Evolutionary conservation across 2,113 vertebrate species (phyloP).

Genomic region (Benitochromis conjunctus): DNA sequence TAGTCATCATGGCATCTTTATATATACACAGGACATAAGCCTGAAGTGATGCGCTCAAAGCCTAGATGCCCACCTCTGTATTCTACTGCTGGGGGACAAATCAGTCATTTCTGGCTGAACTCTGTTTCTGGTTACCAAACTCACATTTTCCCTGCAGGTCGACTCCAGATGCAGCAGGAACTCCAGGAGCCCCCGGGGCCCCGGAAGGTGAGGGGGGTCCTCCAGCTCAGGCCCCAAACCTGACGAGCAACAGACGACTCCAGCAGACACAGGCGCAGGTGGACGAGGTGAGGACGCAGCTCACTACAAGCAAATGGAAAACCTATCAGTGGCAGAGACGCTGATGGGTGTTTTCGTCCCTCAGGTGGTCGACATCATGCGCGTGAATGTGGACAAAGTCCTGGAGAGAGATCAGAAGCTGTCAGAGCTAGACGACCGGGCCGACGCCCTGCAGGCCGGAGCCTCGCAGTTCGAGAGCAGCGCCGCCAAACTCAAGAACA

Average conservation of each 20-base stretch:
- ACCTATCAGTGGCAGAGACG: fast-evolving
- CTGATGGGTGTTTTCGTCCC: not conserved
- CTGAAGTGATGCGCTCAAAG: fast-evolving
- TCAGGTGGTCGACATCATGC: slow-evolving; percentile 93
- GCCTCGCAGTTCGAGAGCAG: slow-evolving; percentile 86
- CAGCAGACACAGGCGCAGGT: slow-evolving; percentile 82
- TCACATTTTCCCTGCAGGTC: slow-evolving; percentile 46
- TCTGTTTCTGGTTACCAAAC: not conserved
- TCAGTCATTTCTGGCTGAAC: not conserved
- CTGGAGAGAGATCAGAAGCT: slow-evolving; percentile 85
- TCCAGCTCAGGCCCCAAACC: slow-evolving; percentile 64
- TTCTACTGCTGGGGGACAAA: not conserved
- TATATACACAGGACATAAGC: not conserved
- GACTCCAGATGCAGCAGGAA: slow-evolving; percentile 49
- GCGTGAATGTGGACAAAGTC: slow-evolving; percentile 90
- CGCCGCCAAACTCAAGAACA: slow-evolving; percentile 89
- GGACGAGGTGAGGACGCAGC: slow-evolving; percentile 77
- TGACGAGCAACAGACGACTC: slow-evolving; percentile 73
- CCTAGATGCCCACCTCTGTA: fast-evolving
- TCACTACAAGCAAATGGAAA: not conserved
- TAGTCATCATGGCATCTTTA: not conserved
- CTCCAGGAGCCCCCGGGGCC: slow-evolving; percentile 69
- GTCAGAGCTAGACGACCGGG: slow-evolving; percentile 83
- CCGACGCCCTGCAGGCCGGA: slow-evolving; percentile 75
- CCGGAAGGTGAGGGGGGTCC: slow-evolving; percentile 75